Percentiles rank a stretch among this genome's conserved stretches.
Evolutionary conservation across 1,140 invertebrate species (phyloP).

Genomic region (Limonius californicus): DNA sequence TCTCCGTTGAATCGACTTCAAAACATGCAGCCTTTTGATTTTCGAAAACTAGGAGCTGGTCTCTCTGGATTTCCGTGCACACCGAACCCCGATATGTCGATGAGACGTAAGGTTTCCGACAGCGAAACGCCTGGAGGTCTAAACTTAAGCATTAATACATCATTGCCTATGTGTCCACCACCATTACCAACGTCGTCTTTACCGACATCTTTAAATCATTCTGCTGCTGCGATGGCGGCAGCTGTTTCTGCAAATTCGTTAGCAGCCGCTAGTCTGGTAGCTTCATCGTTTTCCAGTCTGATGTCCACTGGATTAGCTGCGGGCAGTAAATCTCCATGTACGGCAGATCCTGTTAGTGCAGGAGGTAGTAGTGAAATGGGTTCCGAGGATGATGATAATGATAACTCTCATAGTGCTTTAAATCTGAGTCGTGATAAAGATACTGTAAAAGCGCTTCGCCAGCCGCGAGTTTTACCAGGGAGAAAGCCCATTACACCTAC

Average conservation of each 20-base stretch:
- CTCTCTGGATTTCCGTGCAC: constrained; percentile 45
- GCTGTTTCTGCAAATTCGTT: constrained; percentile 46
- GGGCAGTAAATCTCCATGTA: constrained; percentile 46
- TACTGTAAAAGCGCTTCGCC: constrained; percentile 46
- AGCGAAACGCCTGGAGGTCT: constrained; percentile 54
- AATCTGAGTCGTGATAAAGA: constrained; percentile 61
- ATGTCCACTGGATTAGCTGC: constrained; percentile 41
- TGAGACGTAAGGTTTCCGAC: constrained; percentile 49
- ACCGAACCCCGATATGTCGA: constrained; percentile 45
- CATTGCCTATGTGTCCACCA: constrained; percentile 60
- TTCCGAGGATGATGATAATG: constrained; percentile 64
- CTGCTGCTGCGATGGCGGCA: constrained; percentile 53
- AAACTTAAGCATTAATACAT: constrained; percentile 57
- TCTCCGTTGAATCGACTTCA: constrained; percentile 85
- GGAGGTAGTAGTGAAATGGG: constrained; percentile 48
- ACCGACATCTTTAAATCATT: constrained; percentile 50
- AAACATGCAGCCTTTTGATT: constrained; percentile 94
- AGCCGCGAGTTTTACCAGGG: constrained; percentile 38
- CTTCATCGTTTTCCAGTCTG: constrained; percentile 46
- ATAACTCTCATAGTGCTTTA: constrained; percentile 61
- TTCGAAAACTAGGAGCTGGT: constrained; percentile 67
- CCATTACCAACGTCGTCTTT: constrained; percentile 48
- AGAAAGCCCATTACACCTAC: constrained; percentile 82
- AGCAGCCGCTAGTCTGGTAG: constrained; percentile 48
- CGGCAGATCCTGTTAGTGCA: constrained; percentile 45